Base-by-base conservation (phyloP, 2,888 invertebrate species). In the Heliconius aoede region DNA sequence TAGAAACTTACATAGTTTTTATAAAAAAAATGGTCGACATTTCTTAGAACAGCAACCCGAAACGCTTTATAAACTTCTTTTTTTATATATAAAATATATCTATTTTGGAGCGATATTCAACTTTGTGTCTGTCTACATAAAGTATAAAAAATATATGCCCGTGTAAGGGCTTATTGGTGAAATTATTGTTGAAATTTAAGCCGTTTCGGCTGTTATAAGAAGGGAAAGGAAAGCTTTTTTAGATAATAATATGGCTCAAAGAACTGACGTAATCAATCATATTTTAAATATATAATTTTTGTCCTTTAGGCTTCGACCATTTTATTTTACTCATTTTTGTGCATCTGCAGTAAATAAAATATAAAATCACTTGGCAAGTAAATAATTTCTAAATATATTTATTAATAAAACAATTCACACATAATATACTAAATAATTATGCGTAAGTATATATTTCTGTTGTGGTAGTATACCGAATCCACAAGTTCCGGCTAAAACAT, bases 31-130 rank as follows among this genome's bases (percentile, higher is more conserved):
- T 86, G 87, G 86, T 86, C 79, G 80, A 80, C 80, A 82, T 87
- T 92, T 92, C 92, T 85, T 80, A 88, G 92, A 91, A 92, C 86
- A 21, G 62, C 51, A 51, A 61, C 61, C 78, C 80, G 80, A 76
- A 80, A 80, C 80, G 80, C 83, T 84, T 82, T 82, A 81, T 82
- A 83, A 79, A 80, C 79, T 76, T 76, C 84, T 86, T 86, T 87
- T 85, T 30, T 30, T 18, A n/a, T n/a, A n/a, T n/a, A n/a, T 68
- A 30, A 11, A 69, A 69, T 64, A 65, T 40, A 24, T 40, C n/a
- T 69, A 32, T 13, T 51, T 55, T 21, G 15, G 18, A 55, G 8
- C 55, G 30, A 69, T 55, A 69, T 18, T 69, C n/a, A 69, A 30
- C 55, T 55, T 69, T 55, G n/a, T 55, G 7, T 5, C 30, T 1